These are phyloP conservation scores for Calidris pugnax DNA, from an alignment of 2,113 vertebrate species.

Conservation along the genomic window DNA sequence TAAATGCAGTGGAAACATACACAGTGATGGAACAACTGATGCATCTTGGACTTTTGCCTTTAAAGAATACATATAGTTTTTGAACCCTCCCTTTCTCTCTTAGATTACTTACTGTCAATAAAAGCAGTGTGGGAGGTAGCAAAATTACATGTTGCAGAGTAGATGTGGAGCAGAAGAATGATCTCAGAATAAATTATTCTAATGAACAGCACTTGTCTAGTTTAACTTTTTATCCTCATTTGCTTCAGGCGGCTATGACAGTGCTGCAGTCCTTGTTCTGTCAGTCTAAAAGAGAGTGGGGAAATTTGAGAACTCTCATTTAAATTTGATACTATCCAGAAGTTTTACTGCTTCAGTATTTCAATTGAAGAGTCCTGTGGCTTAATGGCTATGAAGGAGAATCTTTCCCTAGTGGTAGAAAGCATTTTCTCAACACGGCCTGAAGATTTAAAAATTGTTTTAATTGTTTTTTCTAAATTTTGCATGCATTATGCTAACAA, in stretches of 20 bases:
- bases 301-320: neutral
- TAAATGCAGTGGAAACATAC: neutral
- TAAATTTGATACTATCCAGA: neutral
- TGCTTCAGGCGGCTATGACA: neutral
- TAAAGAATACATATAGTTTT: neutral
- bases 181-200: constrained; percentile 59
- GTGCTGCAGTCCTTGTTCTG: constrained; percentile 3
- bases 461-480: neutral
- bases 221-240: constrained; percentile 30
- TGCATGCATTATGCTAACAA: neutral
- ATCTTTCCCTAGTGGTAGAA: neutral
- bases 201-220: neutral
- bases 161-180: constrained; percentile 29
- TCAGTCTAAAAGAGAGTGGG: neutral
- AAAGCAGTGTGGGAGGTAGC: constrained; percentile 15
- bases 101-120: neutral
- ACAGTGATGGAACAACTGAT: neutral
- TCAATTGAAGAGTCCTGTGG: neutral
- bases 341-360: neutral
- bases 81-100: neutral
- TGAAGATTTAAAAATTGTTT: neutral
- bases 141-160: constrained; percentile 14
- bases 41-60: neutral
- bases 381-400: neutral
- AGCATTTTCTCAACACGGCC: neutral